Conservation (phyloP, 2,797 vertebrate genomes). For the Aplochiton taeniatus region DNA sequence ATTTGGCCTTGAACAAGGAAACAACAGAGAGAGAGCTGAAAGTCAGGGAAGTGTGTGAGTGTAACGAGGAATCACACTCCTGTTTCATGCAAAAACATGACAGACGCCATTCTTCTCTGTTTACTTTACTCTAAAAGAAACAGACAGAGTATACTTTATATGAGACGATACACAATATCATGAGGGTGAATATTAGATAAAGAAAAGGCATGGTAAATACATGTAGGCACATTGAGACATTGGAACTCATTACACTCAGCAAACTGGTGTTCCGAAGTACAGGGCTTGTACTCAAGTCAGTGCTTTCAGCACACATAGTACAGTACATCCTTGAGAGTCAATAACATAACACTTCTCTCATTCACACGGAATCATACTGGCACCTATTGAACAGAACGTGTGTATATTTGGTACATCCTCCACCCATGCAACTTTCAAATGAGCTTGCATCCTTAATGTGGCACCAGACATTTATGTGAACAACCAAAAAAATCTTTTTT, state of each 20-base stretch:
- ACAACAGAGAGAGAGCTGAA: slow-evolving; percentile 26
- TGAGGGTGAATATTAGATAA: slow-evolving; percentile 72
- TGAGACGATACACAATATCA: slow-evolving; percentile 70
- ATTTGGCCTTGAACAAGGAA: slow-evolving; percentile 45
- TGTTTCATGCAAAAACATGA: slow-evolving; percentile 24
- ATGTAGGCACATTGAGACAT: slow-evolving; percentile 55
- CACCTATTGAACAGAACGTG: slow-evolving; percentile 43
- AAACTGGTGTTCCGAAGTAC: slow-evolving; percentile 61
- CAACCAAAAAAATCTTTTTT: slow-evolving; percentile 31
- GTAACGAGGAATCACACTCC: background rate
- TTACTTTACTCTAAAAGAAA: slow-evolving; percentile 79
- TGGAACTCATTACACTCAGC: slow-evolving; percentile 54
- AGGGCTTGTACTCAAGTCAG: slow-evolving; percentile 44
- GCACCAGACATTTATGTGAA: slow-evolving; percentile 29
- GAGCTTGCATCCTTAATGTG: slow-evolving; percentile 39
- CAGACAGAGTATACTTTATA: slow-evolving; percentile 69
- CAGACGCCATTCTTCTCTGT: slow-evolving; percentile 54
- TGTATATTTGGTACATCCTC: slow-evolving; percentile 56
- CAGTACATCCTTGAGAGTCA: slow-evolving; percentile 59
- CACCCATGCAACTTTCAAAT: slow-evolving; percentile 49
- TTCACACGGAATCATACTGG: slow-evolving; percentile 62
- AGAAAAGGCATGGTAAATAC: slow-evolving; percentile 66
- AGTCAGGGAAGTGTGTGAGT: slow-evolving; percentile 50
- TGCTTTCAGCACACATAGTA: slow-evolving; percentile 63
- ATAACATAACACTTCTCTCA: slow-evolving; percentile 51